Evolutionary conservation across 2,797 vertebrate species (phyloP).

Genomic region (Sebastolobus altivelis): DNA sequence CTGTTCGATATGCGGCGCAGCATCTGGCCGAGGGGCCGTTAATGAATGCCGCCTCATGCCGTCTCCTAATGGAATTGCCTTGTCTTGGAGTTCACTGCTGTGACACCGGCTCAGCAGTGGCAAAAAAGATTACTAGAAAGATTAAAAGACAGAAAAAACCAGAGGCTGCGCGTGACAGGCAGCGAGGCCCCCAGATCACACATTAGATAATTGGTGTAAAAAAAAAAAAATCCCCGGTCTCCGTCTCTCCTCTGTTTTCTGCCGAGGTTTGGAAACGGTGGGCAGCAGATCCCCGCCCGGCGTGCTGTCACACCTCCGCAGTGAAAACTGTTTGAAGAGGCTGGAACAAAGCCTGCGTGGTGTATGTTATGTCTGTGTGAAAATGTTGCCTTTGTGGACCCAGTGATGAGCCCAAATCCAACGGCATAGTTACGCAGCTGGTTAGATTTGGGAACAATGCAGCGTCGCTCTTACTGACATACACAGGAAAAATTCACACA

Average conservation of each 20-base stretch:
- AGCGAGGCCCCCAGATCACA: conserved; percentile 68
- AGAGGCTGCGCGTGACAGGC: conserved; percentile 57
- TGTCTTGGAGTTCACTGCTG: conserved; percentile 67
- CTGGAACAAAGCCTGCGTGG: conserved; percentile 64
- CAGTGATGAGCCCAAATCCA: conserved; percentile 49
- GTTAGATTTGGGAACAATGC: conserved; percentile 53
- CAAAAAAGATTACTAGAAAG: conserved; percentile 71
- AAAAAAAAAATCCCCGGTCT: conserved; percentile 27
- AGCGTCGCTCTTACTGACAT: conserved; percentile 12
- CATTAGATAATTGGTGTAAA: conserved; percentile 80
- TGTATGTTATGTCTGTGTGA: conserved; percentile 57
- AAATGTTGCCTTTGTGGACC: conserved; percentile 46
- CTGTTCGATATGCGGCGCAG: conserved; percentile 34
- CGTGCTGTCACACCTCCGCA: conserved; percentile 68
- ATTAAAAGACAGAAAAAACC: conserved; percentile 75
- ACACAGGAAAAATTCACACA: conserved; percentile 37
- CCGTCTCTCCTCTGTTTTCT: conserved; percentile 31
- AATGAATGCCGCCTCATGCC: conserved; percentile 78
- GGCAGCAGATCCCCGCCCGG: conserved; percentile 63
- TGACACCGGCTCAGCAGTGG: conserved; percentile 70
- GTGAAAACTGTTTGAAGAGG: conserved; percentile 62
- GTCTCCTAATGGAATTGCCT: conserved; percentile 79
- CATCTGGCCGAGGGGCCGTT: conserved; percentile 63
- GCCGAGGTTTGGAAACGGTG: conserved; percentile 53
- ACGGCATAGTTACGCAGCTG: conserved; percentile 54